Conservation (phyloP, 1,140 invertebrate species). For the Eurosta solidaginis region DNA sequence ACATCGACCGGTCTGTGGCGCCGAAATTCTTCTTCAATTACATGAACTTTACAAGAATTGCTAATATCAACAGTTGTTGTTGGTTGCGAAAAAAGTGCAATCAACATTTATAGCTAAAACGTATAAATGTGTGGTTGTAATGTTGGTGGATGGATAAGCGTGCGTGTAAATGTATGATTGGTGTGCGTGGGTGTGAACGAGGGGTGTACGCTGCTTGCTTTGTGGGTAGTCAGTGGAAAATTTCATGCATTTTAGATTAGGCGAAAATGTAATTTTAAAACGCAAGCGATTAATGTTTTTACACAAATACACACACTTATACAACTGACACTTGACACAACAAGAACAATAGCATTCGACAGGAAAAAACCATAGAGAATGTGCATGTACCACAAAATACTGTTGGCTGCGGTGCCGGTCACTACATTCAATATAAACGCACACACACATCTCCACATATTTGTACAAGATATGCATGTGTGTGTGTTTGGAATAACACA, state of each 20-base stretch:
- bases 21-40: not conserved
- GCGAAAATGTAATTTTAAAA: slow-evolving; percentile 29
- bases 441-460: not conserved
- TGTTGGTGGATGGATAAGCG: not conserved
- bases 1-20: not conserved
- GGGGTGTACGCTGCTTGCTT: slow-evolving; percentile 12
- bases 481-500: not conserved
- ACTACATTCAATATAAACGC: not conserved
- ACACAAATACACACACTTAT: not conserved
- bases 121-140: not conserved
- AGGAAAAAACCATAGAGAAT: slow-evolving; percentile 3
- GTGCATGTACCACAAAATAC: not conserved
- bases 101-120: not conserved
- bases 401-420: not conserved
- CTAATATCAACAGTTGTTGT: not conserved
- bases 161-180: not conserved
- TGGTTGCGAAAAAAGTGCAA: not conserved
- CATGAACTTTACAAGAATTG: not conserved
- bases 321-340: not conserved
- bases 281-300: slow-evolving; percentile 17
- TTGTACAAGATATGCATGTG: not conserved
- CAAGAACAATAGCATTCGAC: not conserved
- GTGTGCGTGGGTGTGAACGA: not conserved
- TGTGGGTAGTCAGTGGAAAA: not conserved
- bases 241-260: slow-evolving; percentile 26